Conservation (phyloP, 2,797 vertebrate genomes). For the Sebastes alutus region DNA sequence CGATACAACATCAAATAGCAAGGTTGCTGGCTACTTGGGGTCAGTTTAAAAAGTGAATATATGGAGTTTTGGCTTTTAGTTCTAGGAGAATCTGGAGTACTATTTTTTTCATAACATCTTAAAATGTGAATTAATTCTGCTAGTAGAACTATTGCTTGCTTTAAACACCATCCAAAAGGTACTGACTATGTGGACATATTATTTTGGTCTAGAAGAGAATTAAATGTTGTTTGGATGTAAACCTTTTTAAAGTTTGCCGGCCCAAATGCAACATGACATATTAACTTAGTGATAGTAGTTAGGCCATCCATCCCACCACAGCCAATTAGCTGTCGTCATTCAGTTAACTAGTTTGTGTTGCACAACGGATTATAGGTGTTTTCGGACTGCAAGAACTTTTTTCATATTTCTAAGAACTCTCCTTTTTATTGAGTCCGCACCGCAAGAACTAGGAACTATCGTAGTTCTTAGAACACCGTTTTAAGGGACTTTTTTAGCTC, state of each 20-base stretch:
- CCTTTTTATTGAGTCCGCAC: too few species aligned
- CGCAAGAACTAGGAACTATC: too few species aligned
- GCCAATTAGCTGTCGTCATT: neutral
- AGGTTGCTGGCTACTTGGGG: neutral
- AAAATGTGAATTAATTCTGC: neutral
- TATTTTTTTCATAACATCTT: neutral
- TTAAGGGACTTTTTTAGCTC: accelerated
- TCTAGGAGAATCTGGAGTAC: neutral
- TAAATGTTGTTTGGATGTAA: neutral
- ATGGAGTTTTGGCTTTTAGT: neutral
- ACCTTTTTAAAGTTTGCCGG: neutral
- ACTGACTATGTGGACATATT: neutral
- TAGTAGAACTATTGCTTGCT: neutral
- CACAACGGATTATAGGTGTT: neutral
- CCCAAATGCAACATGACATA: neutral
- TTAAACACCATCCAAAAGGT: neutral
- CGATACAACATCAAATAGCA: constrained; percentile 17
- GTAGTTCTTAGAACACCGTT: too few species aligned
- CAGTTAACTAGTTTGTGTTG: neutral
- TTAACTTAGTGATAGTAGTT: neutral
- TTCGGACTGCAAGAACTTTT: too few species aligned
- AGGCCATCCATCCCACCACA: neutral
- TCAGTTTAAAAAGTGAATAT: neutral
- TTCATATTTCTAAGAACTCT: too few species aligned
- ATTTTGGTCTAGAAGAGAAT: neutral